Evolutionary conservation across 2,113 vertebrate species (phyloP), one percentile per base, ranked within the genome.

Genomic region (Candoia aspera): DNA sequence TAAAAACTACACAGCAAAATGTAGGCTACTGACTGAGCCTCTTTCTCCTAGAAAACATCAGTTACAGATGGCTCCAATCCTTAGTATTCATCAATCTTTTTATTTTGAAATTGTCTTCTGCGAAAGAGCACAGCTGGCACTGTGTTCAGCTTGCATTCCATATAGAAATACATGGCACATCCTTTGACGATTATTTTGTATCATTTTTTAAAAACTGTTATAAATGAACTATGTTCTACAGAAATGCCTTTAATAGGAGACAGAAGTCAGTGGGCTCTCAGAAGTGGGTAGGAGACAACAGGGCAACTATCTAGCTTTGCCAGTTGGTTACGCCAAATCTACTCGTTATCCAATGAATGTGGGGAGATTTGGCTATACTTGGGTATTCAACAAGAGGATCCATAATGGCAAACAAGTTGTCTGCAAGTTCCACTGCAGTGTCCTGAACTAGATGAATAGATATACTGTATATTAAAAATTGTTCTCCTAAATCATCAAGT

Each of bases 81-180:
- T 84, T 89, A 24, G 29, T 49, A 89, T 89, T 89, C 86, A 92
- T 92, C 83, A 88, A 42, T 89, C 59, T 89, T 91, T 89, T 92
- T 84, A 79, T 92, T 88, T 89, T 92, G 84, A 84, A 89, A 92
- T 92, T 84, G 57, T 89, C 87, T 84, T 62, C 91, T 92, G 87
- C 54, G 73, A 84, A 57, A 92, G 57, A 89, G 21, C 37, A 60
- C 91, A 92, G 91, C 91, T 92, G 91, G 68, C 57, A 54, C 91
- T 84, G 84, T 89, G 73, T 92, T 92, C 73, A 42, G 87, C 73
- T 26, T 84, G 21, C 68, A 89, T 92, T 88, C 87, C 58, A 49
- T 62, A 42, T 62, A 73, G 91, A 92, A 89, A 92, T 46, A 53
- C 29, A 79, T 53, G n/a, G 87, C 87, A 84, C 73, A 89, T 57